Evolutionary conservation across 2,888 invertebrate species (phyloP).

Genomic region (Drosophila borealis): DNA sequence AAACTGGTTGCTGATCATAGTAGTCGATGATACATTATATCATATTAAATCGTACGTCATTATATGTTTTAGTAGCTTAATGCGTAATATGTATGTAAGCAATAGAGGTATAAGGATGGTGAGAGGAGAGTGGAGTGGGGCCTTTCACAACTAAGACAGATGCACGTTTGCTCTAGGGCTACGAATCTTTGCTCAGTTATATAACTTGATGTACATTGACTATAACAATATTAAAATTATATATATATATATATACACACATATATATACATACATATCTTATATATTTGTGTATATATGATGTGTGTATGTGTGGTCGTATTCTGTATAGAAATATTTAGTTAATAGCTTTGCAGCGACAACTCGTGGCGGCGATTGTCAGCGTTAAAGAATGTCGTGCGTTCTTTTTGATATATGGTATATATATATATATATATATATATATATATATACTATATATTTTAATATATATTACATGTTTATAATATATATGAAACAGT

Average conservation of each 20-base stretch:
- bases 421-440: constrained; percentile 7
- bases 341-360: constrained; percentile 34
- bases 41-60: constrained; percentile 46
- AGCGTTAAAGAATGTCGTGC: constrained; percentile 31
- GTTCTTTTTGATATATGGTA: constrained; percentile 1
- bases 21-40: constrained; percentile 22
- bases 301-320: constrained; percentile 23
- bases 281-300: constrained; percentile 10
- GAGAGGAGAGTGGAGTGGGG: not conserved
- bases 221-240: constrained; percentile 46
- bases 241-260: constrained; percentile 20
- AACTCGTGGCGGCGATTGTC: constrained; percentile 58
- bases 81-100: constrained; percentile 10
- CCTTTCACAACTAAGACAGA: constrained; percentile 12
- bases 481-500: too few species aligned
- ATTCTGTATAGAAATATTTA: constrained; percentile 15
- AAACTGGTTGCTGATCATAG: constrained; percentile 48
- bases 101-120: constrained; percentile 8
- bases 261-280: not conserved
- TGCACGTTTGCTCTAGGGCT: constrained; percentile 11
- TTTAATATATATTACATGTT: too few species aligned
- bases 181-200: constrained; percentile 26
- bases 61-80: constrained; percentile 18
- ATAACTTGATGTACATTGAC: constrained; percentile 26
- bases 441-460: constrained; percentile 12